Evolutionary conservation across 2,113 vertebrate species (phyloP), one percentile per base, ranked within the genome.

Genomic region (Marcusenius ussheri): DNA sequence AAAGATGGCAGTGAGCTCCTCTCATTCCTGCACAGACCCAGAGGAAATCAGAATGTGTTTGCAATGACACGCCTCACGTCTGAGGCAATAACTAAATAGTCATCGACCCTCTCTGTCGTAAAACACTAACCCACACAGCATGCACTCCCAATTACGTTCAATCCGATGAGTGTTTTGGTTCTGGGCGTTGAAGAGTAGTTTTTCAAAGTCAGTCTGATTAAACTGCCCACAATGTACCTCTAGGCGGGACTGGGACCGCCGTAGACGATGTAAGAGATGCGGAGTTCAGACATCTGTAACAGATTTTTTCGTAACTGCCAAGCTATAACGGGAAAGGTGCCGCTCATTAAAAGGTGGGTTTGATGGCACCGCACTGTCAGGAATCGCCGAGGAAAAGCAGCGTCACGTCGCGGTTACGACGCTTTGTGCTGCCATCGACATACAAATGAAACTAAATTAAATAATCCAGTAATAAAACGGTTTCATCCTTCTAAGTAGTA

Each of bases 11-110:
- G 88, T 13, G 58, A 5, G 3, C 31, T 15, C 50, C 27, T 31
- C 85, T 17, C 85, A 56, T 21, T 42, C 19, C 17, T 21, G 8
- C 31, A 15, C n/a, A 83, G 77, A 45, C 24, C 51, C 50, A n/a
- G 47, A 83, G 89, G 89, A 85, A 85, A 89, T 84, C 39, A 89
- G 42, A 19, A 39, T 24, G 6, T 35, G 50, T 19, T 53, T 83
- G 35, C 9, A 46, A 50, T 24, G 13, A 39, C 39, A 24, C 11
- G 49, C 42, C 39, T 39, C 7, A 58, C 46, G 45, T 39, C 47
- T 56, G 58, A 46, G 39, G 39, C 39, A 83, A 84, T 83, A 45
- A 27, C 77, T 89, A 83, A 89, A 83, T 89, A 39, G 80, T 58
- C 50, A 84, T 56, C 35, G 50, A 56, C 89, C 17, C 13, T 31